These are phyloP conservation scores for Apoda limacodes DNA, from an alignment of 2,888 invertebrate species.

Conservation along the genomic window DNA sequence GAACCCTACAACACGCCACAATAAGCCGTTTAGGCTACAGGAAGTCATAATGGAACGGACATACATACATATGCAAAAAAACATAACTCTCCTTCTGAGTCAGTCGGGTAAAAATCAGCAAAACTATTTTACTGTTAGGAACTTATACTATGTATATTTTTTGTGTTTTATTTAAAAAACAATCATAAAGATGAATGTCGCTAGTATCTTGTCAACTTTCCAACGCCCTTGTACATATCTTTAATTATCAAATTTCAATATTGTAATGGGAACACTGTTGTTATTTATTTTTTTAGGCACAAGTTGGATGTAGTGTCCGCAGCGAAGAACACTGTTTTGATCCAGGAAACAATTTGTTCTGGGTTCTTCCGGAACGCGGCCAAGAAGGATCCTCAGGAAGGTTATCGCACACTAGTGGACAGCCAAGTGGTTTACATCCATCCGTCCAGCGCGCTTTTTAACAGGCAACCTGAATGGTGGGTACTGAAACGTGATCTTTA, in stretches of 20 bases:
- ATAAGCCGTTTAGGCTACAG: too few relatives aligned
- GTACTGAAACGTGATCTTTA: too few relatives aligned
- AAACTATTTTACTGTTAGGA: too few relatives aligned
- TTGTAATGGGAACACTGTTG: background rate
- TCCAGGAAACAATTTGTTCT: constrained; percentile 98
- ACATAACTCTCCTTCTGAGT: too few relatives aligned
- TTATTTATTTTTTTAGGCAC: constrained; percentile 68
- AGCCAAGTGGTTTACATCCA: constrained; percentile 99
- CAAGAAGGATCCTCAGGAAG: constrained; percentile 99
- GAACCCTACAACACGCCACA: too few relatives aligned
- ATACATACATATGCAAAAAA: too few relatives aligned
- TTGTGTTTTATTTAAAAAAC: background rate
- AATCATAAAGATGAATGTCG: background rate
- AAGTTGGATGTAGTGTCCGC: constrained; percentile 97
- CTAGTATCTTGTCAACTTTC: too few relatives aligned
- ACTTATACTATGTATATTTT: too few relatives aligned
- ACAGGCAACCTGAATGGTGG: constrained; percentile 98
- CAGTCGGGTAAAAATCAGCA: too few relatives aligned
- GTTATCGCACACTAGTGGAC: constrained; percentile 96
- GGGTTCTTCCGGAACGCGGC: constrained; percentile 99
- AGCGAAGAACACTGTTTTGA: constrained; percentile 93
- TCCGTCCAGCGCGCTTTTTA: constrained; percentile 97
- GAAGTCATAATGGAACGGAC: too few relatives aligned
- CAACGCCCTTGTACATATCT: too few relatives aligned
- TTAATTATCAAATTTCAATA: too few relatives aligned